Percentiles rank a stretch among this genome's conserved stretches.
phyloP scores from a whole-genome alignment of 2,113 vertebrate species.

The Sinocyclocheilus anshuiensis region DNA sequence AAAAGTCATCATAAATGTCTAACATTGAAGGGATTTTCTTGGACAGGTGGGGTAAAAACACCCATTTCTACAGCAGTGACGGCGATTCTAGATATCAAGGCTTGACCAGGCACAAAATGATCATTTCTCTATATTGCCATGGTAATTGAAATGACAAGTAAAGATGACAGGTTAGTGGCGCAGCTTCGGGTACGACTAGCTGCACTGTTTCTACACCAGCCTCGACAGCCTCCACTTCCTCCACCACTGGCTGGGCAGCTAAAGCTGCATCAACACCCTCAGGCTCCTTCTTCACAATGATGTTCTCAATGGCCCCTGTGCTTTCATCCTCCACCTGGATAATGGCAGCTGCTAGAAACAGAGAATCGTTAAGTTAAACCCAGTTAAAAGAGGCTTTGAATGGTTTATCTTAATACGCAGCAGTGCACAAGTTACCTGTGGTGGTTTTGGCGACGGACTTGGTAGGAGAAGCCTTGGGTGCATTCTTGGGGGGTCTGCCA shows the following conservation, averaged over 20 bases:
- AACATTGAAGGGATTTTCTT: slow-evolving; percentile 45
- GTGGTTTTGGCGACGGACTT: slow-evolving; percentile 34
- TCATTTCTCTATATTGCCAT: slow-evolving; percentile 46
- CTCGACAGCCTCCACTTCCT: slow-evolving; percentile 63
- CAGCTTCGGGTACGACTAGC: slow-evolving; percentile 80
- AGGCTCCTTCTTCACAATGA: slow-evolving; percentile 94
- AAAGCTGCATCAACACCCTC: slow-evolving; percentile 76
- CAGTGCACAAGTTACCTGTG: slow-evolving; percentile 18
- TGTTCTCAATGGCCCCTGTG: slow-evolving; percentile 92
- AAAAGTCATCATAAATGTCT: slow-evolving; percentile 37
- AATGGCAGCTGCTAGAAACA: slow-evolving; percentile 79
- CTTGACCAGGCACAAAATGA: slow-evolving; percentile 42
- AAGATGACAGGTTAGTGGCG: slow-evolving; percentile 67
- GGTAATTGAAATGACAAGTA: slow-evolving; percentile 22
- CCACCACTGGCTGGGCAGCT: slow-evolving; percentile 69
- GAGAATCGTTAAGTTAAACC: not conserved
- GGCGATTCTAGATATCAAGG: slow-evolving; percentile 46
- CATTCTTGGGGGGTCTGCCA: slow-evolving; percentile 91
- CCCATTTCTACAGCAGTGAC: slow-evolving; percentile 57
- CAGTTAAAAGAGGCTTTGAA: not conserved
- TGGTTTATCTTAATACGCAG: not conserved
- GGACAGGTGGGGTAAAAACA: slow-evolving; percentile 39
- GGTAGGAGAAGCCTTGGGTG: slow-evolving; percentile 65
- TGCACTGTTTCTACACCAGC: slow-evolving; percentile 78
- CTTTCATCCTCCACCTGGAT: slow-evolving; percentile 95